A percentile compares a stretch with the other conserved stretches of the same genome.
phyloP scores from a whole-genome alignment of 2,113 vertebrate genomes.

The Erpornis zantholeuca region DNA sequence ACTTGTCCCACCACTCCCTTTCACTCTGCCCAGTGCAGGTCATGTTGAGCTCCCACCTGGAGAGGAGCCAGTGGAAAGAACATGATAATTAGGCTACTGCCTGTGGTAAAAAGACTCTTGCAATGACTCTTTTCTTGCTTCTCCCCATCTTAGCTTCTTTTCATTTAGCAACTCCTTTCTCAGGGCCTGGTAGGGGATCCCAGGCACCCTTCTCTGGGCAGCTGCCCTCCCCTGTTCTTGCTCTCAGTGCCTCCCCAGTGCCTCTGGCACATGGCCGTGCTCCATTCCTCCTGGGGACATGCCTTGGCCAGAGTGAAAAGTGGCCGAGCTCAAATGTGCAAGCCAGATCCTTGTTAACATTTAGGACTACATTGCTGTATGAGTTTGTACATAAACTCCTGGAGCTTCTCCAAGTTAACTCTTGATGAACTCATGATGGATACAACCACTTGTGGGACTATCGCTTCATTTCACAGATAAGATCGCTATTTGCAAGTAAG shows the following conservation, averaged over 20 bases:
- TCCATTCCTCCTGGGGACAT: rapidly evolving
- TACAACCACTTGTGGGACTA: not conserved
- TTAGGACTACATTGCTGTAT: not conserved
- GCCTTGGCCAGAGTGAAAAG: not conserved
- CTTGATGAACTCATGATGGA: not conserved
- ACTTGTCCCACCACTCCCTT: not conserved
- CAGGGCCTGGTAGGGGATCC: not conserved
- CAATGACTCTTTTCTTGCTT: not conserved
- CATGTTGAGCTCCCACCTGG: not conserved
- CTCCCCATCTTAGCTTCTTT: not conserved
- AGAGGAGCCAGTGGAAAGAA: not conserved
- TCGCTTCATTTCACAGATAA: not conserved
- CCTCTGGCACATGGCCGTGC: rapidly evolving
- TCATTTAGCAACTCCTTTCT: not conserved
- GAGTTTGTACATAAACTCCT: not conserved
- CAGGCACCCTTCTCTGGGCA: not conserved
- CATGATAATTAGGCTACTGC: not conserved
- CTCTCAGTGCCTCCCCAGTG: not conserved
- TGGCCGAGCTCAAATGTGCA: not conserved
- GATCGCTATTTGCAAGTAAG: not conserved
- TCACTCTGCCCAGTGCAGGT: rapidly evolving
- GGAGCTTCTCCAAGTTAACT: not conserved
- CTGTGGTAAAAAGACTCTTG: not conserved
- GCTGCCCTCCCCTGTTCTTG: not conserved
- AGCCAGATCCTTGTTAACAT: not conserved